A percentile compares a stretch with the other conserved stretches of the same genome.
Evolutionary conservation across 1,140 invertebrate genomes (phyloP).

Genomic region (Pentalonia nigronervosa): DNA sequence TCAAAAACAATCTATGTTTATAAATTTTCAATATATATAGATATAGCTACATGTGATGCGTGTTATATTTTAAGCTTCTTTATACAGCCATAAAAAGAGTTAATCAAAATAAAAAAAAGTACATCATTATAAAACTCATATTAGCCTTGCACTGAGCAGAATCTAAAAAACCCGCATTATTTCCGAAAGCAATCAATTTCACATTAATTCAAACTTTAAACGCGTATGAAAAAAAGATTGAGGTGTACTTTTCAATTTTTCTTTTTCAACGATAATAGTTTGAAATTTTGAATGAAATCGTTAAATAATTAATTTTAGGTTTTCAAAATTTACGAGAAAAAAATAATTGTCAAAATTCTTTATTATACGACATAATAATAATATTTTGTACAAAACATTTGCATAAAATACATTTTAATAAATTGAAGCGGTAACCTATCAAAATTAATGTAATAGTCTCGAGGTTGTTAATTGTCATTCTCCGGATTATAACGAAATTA

Average conservation of each 20-base stretch:
- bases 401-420: neutral
- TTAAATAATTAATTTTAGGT: neutral
- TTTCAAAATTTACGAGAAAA: neutral
- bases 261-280: neutral
- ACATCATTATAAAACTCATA: neutral
- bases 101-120: neutral
- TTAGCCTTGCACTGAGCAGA: neutral
- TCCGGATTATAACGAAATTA: neutral
- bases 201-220: conserved; percentile 6
- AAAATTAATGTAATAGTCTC: neutral
- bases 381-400: neutral
- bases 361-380: neutral
- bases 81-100: neutral
- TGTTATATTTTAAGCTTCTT: neutral
- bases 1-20: conserved; percentile 3
- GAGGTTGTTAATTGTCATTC: neutral
- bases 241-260: neutral
- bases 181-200: conserved; percentile 4
- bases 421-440: neutral
- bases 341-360: neutral
- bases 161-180: neutral
- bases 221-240: neutral
- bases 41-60: neutral
- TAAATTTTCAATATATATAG: neutral
- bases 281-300: neutral